A percentile compares a stretch with the other conserved stretches of the same genome.
phyloP scores from a whole-genome alignment of 2,888 invertebrate genomes.

The Acleris holmiana region DNA sequence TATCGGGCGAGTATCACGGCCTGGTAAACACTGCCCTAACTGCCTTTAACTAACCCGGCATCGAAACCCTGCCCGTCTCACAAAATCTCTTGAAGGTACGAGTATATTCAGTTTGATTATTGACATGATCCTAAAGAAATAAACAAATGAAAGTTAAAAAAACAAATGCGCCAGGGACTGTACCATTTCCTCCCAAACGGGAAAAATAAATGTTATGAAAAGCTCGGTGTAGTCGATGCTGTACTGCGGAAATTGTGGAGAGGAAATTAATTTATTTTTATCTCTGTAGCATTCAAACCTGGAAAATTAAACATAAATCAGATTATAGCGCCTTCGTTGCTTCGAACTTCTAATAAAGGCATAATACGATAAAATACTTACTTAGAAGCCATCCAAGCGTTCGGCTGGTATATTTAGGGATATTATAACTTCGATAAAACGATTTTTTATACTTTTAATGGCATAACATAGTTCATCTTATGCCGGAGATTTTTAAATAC shows the following conservation, averaged over 20 bases:
- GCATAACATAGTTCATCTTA: no score
- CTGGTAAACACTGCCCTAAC: slow-evolving; percentile 61
- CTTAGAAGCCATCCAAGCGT: background rate
- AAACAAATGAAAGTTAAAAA: slow-evolving; percentile 15
- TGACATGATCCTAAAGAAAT: slow-evolving; percentile 5
- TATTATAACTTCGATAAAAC: no score
- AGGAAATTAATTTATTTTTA: slow-evolving; percentile 38
- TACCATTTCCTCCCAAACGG: slow-evolving; percentile 30
- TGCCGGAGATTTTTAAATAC: no score
- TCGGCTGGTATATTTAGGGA: background rate
- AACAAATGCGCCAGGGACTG: slow-evolving; percentile 10
- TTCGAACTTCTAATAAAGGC: slow-evolving; percentile 6
- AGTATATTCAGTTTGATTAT: slow-evolving; percentile 2
- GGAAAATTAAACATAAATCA: slow-evolving; percentile 34
- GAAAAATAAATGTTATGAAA: slow-evolving; percentile 30
- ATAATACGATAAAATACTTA: slow-evolving; percentile 9
- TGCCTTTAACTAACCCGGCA: slow-evolving; percentile 19
- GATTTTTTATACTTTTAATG: no score
- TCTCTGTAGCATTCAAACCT: slow-evolving; percentile 30
- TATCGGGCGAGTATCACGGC: slow-evolving; percentile 66
- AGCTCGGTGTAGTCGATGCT: slow-evolving; percentile 33
- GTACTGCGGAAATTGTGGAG: slow-evolving; percentile 37
- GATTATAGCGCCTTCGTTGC: slow-evolving; percentile 9
- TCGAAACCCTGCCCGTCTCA: background rate
- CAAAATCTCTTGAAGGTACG: background rate